These are phyloP conservation scores for Microtus richardsoni DNA, from an alignment of 2,113 vertebrate species.

Conservation along the genomic window DNA sequence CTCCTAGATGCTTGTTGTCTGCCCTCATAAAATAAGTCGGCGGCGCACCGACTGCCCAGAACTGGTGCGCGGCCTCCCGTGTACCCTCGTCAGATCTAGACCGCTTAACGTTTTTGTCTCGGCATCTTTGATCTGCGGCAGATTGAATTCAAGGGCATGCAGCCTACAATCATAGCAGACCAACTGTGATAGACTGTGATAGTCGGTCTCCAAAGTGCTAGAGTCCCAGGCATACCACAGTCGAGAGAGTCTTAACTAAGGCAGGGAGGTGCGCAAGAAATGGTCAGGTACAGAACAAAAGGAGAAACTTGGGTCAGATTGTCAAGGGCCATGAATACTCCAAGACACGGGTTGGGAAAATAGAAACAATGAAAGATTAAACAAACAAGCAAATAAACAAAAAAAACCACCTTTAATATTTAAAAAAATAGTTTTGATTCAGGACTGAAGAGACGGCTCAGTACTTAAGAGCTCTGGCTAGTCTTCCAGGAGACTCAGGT, in stretches of 20 bases:
- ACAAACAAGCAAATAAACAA: neutral
- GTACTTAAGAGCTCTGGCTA: neutral
- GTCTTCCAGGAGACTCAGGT: neutral
- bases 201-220: neutral
- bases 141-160: neutral
- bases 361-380: neutral
- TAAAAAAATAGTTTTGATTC: neutral
- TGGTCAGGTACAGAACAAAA: neutral
- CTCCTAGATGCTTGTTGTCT: neutral
- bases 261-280: neutral
- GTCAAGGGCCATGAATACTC: neutral
- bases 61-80: neutral
- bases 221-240: neutral
- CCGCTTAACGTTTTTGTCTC: neutral
- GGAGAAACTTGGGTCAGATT: neutral
- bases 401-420: neutral
- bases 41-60: no score
- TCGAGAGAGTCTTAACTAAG: neutral
- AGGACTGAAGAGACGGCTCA: no score
- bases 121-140: neutral
- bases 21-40: no score
- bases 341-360: neutral
- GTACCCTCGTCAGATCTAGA: neutral
- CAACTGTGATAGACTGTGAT: neutral
- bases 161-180: neutral